A percentile compares a stretch with the other conserved stretches of the same genome.
Conservation (phyloP, 2,888 invertebrate species). For the Beris morrisii region DNA sequence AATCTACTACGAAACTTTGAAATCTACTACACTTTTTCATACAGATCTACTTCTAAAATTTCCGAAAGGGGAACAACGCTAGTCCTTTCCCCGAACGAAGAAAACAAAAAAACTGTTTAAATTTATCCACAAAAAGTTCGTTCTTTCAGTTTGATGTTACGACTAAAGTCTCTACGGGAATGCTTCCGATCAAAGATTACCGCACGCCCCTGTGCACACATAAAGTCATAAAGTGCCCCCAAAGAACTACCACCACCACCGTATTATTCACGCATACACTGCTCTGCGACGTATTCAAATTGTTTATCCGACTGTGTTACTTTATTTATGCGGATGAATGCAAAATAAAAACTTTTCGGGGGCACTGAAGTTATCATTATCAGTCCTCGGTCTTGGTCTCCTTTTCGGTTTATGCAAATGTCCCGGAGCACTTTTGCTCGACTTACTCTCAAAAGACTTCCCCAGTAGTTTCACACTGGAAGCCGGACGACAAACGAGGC, state of each 20-base stretch:
- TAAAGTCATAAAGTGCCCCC: background rate
- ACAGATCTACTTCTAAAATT: too few species aligned
- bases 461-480: too few species aligned
- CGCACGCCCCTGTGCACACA: background rate
- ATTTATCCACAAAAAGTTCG: too few species aligned
- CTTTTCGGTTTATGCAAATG: constrained; percentile 1
- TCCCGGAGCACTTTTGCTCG: background rate
- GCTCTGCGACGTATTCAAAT: constrained; percentile 26
- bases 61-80: too few species aligned
- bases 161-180: too few species aligned
- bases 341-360: constrained; percentile 14
- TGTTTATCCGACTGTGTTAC: constrained; percentile 33
- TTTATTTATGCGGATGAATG: constrained; percentile 33
- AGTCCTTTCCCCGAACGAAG: too few species aligned
- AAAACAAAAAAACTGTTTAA: too few species aligned
- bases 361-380: constrained; percentile 31
- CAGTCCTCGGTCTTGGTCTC: constrained; percentile 4
- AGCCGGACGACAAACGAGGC: too few species aligned
- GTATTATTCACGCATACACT: background rate
- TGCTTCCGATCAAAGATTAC: background rate
- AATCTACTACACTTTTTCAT: too few species aligned
- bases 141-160: too few species aligned
- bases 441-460: too few species aligned
- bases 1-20: too few species aligned
- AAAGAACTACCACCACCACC: background rate